Percentiles rank a stretch among this genome's conserved stretches.
These are phyloP conservation scores for Mus spicilegus DNA, from an alignment of 2,113 vertebrate genomes.

Conservation along the genomic window DNA sequence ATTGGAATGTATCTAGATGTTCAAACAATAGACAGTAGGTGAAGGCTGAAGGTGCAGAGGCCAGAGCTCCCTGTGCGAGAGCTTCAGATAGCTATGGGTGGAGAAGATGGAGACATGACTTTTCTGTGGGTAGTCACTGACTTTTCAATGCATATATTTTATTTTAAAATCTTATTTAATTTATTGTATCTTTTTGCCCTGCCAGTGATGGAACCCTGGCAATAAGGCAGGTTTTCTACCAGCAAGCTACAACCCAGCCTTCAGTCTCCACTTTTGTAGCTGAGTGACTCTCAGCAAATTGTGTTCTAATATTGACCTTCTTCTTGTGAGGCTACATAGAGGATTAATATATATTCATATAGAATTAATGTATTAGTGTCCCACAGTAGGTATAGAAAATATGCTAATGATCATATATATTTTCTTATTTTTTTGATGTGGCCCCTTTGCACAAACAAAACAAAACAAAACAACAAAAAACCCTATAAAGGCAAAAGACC, in stretches of 20 bases:
- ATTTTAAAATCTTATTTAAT: background rate
- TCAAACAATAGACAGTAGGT: background rate
- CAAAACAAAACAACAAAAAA: background rate
- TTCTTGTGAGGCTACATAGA: background rate
- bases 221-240: too few species aligned
- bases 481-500: background rate
- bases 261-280: conserved; percentile 4
- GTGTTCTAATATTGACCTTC: background rate
- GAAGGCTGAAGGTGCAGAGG: background rate
- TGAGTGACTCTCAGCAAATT: background rate
- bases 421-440: background rate
- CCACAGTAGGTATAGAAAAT: background rate
- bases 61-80: background rate
- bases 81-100: background rate
- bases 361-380: background rate
- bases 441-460: background rate
- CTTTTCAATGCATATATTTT: background rate
- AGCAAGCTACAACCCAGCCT: background rate
- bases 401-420: background rate
- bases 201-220: background rate
- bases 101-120: too few species aligned
- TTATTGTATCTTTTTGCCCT: background rate
- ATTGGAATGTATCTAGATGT: background rate
- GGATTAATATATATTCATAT: too few species aligned
- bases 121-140: background rate